Evolutionary conservation across 2,113 vertebrate genomes (phyloP).

Genomic region (Ceuthmochares aereus): DNA sequence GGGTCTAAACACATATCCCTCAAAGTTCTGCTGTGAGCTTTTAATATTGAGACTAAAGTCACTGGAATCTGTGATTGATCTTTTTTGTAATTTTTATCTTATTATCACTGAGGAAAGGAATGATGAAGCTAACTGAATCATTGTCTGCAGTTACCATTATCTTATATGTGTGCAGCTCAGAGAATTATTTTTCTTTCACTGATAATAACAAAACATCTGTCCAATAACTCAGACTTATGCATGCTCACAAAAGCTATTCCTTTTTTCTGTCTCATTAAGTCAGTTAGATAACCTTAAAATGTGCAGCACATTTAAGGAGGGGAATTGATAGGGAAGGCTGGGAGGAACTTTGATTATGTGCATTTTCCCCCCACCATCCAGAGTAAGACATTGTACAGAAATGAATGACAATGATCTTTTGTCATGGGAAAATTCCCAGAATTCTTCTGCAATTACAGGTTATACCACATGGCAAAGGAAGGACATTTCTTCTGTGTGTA

Average conservation of each 20-base stretch:
- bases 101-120: background rate
- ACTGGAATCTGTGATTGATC: background rate
- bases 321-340: background rate
- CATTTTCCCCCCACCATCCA: background rate
- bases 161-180: background rate
- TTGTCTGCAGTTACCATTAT: background rate
- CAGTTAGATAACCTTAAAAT: background rate
- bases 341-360: background rate
- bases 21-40: background rate
- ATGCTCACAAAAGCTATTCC: background rate
- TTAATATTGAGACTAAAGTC: background rate
- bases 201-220: background rate
- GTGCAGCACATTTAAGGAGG: background rate
- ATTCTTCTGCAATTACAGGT: background rate
- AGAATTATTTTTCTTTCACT: background rate
- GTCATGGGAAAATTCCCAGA: background rate
- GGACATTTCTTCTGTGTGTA: background rate
- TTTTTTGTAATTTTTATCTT: background rate
- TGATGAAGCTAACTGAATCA: background rate
- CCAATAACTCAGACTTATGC: background rate
- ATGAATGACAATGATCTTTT: background rate
- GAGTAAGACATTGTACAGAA: background rate
- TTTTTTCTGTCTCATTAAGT: background rate
- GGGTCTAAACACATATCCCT: background rate
- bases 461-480: background rate